Conservation (phyloP, 2,888 invertebrate genomes). For the Bursaphelenchus okinawaensis region DNA sequence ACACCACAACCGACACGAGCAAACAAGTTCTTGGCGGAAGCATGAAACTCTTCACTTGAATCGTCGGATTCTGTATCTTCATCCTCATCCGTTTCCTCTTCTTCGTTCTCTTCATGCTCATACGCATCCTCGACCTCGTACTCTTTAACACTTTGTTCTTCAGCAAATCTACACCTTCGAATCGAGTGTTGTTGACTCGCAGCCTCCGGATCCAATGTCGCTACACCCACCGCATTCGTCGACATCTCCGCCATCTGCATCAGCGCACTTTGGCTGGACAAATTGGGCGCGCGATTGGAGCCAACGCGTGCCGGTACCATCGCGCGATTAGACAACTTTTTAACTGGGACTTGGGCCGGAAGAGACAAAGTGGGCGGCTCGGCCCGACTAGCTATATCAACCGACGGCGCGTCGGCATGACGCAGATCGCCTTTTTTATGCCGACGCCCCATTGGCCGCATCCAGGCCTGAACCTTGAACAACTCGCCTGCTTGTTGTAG, state of each 20-base stretch:
- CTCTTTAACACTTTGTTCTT: neutral
- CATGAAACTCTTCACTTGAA: neutral
- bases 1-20: constrained; percentile 9
- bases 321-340: too few species aligned
- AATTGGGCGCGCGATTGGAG: neutral
- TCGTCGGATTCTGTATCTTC: constrained; percentile 3
- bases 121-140: constrained; percentile 16
- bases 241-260: neutral
- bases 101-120: constrained; percentile 25
- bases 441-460: neutral
- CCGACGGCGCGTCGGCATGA: too few species aligned
- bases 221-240: neutral
- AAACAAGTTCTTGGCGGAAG: neutral
- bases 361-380: too few species aligned
- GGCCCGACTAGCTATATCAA: too few species aligned
- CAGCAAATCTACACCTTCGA: constrained; percentile 6
- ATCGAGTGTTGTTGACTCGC: neutral
- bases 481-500: constrained; percentile 52
- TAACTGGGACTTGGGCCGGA: too few species aligned
- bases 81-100: constrained; percentile 25
- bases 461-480: neutral
- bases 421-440: neutral
- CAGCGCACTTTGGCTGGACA: neutral
- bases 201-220: neutral
- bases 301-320: neutral